Evolutionary conservation across 2,888 invertebrate species (phyloP), one percentile per base, ranked within the genome.

Genomic region (Stenichneumon culpator): DNA sequence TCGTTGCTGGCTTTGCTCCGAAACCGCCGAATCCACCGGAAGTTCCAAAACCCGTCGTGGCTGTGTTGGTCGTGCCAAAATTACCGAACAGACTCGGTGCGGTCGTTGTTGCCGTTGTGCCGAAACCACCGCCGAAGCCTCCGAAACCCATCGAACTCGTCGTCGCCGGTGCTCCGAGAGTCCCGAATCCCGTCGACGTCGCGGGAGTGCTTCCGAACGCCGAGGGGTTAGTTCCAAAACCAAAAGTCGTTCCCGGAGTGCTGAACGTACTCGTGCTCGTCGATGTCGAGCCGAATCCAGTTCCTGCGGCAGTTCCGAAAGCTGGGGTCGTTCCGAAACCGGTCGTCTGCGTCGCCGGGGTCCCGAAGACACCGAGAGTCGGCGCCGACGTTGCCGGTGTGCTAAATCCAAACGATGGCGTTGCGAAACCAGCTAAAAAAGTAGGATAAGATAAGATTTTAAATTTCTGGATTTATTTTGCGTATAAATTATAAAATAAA

Each of bases 21-120:
- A 96, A 92, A 0, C 94, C 94, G 63, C 95, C 95, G 92, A 96
- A 96, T n/a, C 94, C 92, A 47, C 93, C 89, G 3, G 92, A 89
- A n/a, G 93, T 81, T 0, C 91, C 93, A 89, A 93, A 94, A 88
- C 84, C 93, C 75, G 89, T 93, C 0, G 94, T 90, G 1, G 95
- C 89, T 91, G 95, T 89, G 50, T 94, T 90, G 52, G 92, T 87
- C n/a, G 91, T 92, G 1, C 95, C 95, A 88, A 95, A 95, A 1
- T 95, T 95, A 25, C 95, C 94, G 90, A 95, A 95, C 4, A 95
- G 93, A n/a, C 94, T 93, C 1, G 94, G 90, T 2, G 93, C 90
- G 0, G 91, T 90, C 22, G 92, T 90, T 16, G 91, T 87, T 4
- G 91, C 86, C 28, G 91, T 87, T 19, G 90, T 80, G 4, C 93